Base-by-base conservation (phyloP, 2,113 vertebrate genomes). In the Silurus asotus region DNA sequence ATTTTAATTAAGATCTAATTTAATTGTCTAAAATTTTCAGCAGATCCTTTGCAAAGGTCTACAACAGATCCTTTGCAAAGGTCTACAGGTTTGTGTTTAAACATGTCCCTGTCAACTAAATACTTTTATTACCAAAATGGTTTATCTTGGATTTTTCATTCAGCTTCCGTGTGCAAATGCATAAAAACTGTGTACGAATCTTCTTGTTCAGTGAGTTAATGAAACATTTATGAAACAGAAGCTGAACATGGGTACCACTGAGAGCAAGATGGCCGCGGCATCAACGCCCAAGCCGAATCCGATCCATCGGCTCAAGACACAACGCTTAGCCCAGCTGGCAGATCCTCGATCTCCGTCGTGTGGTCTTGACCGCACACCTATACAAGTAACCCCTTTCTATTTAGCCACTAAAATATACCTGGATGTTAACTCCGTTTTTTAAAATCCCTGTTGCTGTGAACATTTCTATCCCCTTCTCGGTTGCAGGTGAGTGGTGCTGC, bases 301-400 rank as follows among this genome's bases (percentile, higher is more conserved):
- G 0, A 61, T 77, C 1, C 89, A 61, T 0, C 77, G 64, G 15
- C 14, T 94, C 15, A 93, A 90, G 85, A 94, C 94, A 87, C 91
- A 77, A 3, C 94, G 90, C 28, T 75, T 96, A 49, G 84, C 89
- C 0, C 92, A 93, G 0, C 93, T 97, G 13, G 83, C 90, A 0
- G 98, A 98, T 81, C 98, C 97, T 6, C 96, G 97, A 9, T 99
- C 97, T 11, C 97, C 97, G 0, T 96, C 94, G 4, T 87, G 90
- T 0, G 95, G 90, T 1, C 94, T 99, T 59, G 87, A 93, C 72
- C 95, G 97, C 59, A 97, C 97, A 6, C 97, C 94, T 59, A 94
- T 95, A 84, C 94, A 95, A 91, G 94, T 95, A 84, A 53, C 19
- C 0, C 25, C 82, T 59, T 62, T 9, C 5, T 20, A 49, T 17